phyloP scores from a whole-genome alignment of 2,888 invertebrate species.

The Caenorhabditis sp. region DNA sequence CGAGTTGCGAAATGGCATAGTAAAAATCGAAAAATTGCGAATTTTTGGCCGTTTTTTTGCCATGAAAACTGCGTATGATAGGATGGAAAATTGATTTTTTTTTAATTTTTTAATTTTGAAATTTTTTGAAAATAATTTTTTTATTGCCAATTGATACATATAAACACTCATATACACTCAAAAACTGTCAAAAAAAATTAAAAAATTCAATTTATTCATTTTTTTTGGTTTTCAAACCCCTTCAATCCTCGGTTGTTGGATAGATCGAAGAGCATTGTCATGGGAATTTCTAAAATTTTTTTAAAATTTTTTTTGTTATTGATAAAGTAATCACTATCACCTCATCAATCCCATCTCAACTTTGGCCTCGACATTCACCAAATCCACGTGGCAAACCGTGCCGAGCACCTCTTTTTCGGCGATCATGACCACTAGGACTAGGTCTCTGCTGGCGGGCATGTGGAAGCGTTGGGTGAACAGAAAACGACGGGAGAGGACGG shows the following conservation, averaged over 20 bases:
- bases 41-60: neutral
- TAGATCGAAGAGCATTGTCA: too few relatives aligned
- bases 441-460: slow-evolving; percentile 1
- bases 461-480: slow-evolving; percentile 42
- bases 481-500: slow-evolving; percentile 18
- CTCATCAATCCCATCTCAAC: slow-evolving; percentile 37
- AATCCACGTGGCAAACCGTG: slow-evolving; percentile 30
- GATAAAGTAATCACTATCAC: neutral
- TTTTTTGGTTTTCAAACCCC: too few relatives aligned
- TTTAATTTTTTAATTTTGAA: neutral
- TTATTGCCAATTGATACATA: neutral
- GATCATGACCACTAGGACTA: slow-evolving; percentile 31
- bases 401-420: slow-evolving; percentile 41
- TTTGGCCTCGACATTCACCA: slow-evolving; percentile 34
- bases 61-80: neutral
- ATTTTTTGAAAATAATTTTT: too few relatives aligned
- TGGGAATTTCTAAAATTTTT: too few relatives aligned
- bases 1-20: neutral
- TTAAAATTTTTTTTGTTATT: neutral
- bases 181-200: too few relatives aligned
- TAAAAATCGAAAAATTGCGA: neutral
- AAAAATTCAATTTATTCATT: too few relatives aligned
- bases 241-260: too few relatives aligned
- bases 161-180: neutral
- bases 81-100: neutral